Conservation (phyloP, 2,113 vertebrate species). For the Cettia cetti region DNA sequence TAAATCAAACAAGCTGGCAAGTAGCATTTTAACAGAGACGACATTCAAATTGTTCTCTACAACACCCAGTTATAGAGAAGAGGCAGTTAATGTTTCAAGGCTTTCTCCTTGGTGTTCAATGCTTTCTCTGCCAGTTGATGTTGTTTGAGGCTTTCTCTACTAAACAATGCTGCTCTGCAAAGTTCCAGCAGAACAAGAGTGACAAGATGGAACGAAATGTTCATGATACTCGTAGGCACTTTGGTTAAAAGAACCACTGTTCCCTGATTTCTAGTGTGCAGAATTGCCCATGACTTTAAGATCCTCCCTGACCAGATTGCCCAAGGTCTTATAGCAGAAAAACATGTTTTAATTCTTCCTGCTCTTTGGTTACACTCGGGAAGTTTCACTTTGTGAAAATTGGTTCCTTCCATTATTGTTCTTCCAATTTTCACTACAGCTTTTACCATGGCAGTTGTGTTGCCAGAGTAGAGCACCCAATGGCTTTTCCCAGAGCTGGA, state of each 20-base stretch:
- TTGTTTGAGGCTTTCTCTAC: background rate
- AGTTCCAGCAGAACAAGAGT: background rate
- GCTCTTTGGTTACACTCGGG: background rate
- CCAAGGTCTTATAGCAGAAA: background rate
- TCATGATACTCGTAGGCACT: rapidly evolving
- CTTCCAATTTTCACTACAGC: background rate
- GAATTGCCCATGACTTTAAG: background rate
- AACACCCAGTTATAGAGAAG: background rate
- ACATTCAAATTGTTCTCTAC: background rate
- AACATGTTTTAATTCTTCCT: background rate
- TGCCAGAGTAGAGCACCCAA: background rate
- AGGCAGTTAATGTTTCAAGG: background rate
- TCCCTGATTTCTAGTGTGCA: background rate
- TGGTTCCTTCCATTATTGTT: background rate
- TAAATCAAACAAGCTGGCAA: background rate
- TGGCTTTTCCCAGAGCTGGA: background rate
- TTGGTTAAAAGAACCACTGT: background rate
- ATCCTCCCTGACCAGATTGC: background rate
- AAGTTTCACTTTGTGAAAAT: background rate
- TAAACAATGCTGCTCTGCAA: background rate
- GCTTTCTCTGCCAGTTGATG: background rate
- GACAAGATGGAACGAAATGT: background rate
- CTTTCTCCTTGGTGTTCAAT: background rate
- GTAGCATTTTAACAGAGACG: background rate
- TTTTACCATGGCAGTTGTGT: rapidly evolving